Conservation (phyloP, 2,113 vertebrate species). For the Bostrychus sinensis region DNA sequence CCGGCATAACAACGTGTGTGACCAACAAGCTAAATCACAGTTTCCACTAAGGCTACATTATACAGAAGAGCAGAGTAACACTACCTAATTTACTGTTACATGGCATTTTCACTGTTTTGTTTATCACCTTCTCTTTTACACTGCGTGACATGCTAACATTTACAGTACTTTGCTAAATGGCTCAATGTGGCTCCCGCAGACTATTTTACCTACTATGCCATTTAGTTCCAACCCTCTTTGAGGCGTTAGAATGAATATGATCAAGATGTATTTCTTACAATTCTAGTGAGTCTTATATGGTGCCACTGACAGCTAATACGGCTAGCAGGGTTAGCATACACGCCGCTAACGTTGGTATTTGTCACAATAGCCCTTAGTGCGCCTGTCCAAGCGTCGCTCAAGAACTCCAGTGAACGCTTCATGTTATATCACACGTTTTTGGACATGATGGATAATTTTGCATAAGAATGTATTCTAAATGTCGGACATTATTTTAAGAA, state of each 20-base stretch:
- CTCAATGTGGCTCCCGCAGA: background rate
- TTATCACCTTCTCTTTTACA: slow-evolving; percentile 22
- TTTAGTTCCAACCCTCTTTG: background rate
- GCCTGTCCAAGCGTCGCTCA: background rate
- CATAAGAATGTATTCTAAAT: background rate
- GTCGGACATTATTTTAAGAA: too few relatives aligned
- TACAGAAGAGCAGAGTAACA: too few relatives aligned
- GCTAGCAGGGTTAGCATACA: slow-evolving; percentile 45
- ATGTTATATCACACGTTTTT: slow-evolving; percentile 7
- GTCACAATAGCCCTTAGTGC: slow-evolving; percentile 34
- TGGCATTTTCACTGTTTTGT: slow-evolving; percentile 18
- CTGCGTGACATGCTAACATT: slow-evolving; percentile 23
- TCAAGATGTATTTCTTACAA: slow-evolving; percentile 14
- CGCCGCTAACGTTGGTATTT: slow-evolving; percentile 42
- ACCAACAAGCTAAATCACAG: rapidly evolving
- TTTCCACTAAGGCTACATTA: too few relatives aligned
- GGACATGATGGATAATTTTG: background rate
- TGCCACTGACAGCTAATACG: slow-evolving; percentile 19
- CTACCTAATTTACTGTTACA: slow-evolving; percentile 5
- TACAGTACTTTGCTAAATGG: background rate
- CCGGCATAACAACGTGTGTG: background rate
- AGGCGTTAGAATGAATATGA: background rate
- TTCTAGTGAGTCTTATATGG: background rate
- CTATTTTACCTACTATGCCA: background rate
- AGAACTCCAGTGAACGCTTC: slow-evolving; percentile 12